Conservation (phyloP, 1,140 invertebrate genomes). For the Paracyclopina nana region DNA sequence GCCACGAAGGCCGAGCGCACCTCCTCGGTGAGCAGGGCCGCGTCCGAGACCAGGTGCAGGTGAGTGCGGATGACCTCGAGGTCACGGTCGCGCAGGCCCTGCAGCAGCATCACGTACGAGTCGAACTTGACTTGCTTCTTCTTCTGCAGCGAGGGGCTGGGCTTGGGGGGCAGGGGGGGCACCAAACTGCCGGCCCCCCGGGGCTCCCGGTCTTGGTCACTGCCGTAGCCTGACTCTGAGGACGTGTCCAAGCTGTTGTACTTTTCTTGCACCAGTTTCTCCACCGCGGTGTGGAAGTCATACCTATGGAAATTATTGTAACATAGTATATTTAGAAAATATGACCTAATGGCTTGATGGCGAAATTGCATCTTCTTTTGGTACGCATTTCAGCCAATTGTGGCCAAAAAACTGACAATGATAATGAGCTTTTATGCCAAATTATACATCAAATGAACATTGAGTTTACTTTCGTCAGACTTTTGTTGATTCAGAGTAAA, state of each 20-base stretch:
- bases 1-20: background rate
- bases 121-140: conserved; percentile 4
- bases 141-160: background rate
- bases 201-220: background rate
- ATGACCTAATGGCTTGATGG: too few relatives aligned
- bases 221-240: conserved; percentile 2
- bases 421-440: too few relatives aligned
- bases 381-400: too few relatives aligned
- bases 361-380: too few relatives aligned
- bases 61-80: background rate
- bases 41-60: background rate
- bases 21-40: conserved; percentile 5
- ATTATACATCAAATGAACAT: too few relatives aligned
- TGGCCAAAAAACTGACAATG: too few relatives aligned
- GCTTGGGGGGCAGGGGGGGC: background rate
- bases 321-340: too few relatives aligned
- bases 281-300: background rate
- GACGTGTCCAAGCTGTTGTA: background rate
- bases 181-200: background rate
- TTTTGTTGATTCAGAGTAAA: too few relatives aligned
- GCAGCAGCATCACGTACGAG: conserved; percentile 9
- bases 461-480: too few relatives aligned
- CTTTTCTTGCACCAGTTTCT: background rate
- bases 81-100: conserved; percentile 5
- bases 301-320: too few relatives aligned